Conservation (phyloP, 2,797 vertebrate genomes). For the Tiaroga cobitis region DNA sequence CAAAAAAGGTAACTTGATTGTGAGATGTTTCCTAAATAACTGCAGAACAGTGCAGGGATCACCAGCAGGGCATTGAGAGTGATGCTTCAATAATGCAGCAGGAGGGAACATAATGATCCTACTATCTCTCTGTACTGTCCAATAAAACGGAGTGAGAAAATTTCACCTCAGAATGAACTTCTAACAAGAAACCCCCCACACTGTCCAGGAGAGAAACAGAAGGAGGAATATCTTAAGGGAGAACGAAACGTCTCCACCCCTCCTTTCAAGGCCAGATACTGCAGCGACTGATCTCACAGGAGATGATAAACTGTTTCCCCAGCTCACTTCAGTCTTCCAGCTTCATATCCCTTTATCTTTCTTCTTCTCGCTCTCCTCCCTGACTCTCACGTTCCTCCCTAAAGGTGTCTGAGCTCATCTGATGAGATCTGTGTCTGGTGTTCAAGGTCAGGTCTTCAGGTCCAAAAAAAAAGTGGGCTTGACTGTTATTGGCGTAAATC, state of each 20-base stretch:
- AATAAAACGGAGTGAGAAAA: constrained; percentile 52
- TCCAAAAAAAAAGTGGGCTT: background rate
- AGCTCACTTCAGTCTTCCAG: constrained; percentile 55
- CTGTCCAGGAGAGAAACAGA: constrained; percentile 22
- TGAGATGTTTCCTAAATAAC: background rate
- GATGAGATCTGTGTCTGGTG: background rate
- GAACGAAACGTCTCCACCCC: constrained; percentile 41
- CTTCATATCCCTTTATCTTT: constrained; percentile 59
- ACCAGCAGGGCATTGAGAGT: background rate
- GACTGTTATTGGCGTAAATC: background rate
- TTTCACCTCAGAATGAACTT: constrained; percentile 58
- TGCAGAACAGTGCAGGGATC: constrained; percentile 1
- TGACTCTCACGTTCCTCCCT: constrained; percentile 40
- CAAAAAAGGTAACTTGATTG: background rate
- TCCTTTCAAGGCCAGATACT: constrained; percentile 57
- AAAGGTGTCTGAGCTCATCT: constrained; percentile 24
- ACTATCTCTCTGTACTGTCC: constrained; percentile 35
- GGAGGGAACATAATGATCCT: constrained; percentile 31
- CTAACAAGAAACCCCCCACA: constrained; percentile 40
- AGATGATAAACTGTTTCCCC: constrained; percentile 64
- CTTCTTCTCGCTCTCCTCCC: constrained; percentile 52
- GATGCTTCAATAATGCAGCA: constrained; percentile 32
- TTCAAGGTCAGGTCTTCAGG: constrained; percentile 13
- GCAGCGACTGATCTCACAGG: constrained; percentile 45
- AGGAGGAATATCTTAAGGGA: background rate